phyloP scores from a whole-genome alignment of 2,113 vertebrate genomes.

The Aspiorhynchus laticeps region DNA sequence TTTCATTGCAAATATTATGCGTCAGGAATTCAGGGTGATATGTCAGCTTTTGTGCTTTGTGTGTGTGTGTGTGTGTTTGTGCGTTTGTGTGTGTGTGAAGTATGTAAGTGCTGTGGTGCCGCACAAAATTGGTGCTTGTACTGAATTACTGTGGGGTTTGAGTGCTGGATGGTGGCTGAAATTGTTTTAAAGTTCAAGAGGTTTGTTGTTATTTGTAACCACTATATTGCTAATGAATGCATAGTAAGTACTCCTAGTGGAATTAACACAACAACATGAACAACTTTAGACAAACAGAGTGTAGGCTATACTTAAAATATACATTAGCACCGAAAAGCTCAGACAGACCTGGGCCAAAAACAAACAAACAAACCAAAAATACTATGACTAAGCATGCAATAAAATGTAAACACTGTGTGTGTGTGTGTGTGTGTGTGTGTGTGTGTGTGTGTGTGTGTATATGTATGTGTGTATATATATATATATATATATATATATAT shows the following conservation, averaged over 20 bases:
- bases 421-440: too few relatives aligned
- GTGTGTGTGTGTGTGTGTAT: too few relatives aligned
- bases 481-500: too few relatives aligned
- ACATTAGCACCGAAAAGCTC: background rate
- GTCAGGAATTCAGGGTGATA: background rate
- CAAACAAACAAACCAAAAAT: background rate
- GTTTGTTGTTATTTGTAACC: slow-evolving; percentile 9
- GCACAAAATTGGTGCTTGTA: background rate
- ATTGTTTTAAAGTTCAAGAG: slow-evolving; percentile 20
- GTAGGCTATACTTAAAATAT: background rate
- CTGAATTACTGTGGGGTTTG: background rate
- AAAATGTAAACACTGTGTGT: too few relatives aligned
- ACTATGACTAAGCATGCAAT: background rate
- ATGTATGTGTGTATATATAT: too few relatives aligned
- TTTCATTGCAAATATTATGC: background rate
- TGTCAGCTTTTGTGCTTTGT: background rate
- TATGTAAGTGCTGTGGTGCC: background rate
- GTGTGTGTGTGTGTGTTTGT: background rate
- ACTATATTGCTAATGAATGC: background rate
- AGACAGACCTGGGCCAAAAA: background rate
- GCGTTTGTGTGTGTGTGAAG: background rate
- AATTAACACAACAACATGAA: background rate
- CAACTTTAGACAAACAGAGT: background rate
- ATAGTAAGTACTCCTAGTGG: background rate
- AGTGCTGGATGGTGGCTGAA: background rate